Evolutionary conservation across 2,113 vertebrate genomes (phyloP), one percentile per base, ranked within the genome.

Genomic region (Calidris pygmaea): DNA sequence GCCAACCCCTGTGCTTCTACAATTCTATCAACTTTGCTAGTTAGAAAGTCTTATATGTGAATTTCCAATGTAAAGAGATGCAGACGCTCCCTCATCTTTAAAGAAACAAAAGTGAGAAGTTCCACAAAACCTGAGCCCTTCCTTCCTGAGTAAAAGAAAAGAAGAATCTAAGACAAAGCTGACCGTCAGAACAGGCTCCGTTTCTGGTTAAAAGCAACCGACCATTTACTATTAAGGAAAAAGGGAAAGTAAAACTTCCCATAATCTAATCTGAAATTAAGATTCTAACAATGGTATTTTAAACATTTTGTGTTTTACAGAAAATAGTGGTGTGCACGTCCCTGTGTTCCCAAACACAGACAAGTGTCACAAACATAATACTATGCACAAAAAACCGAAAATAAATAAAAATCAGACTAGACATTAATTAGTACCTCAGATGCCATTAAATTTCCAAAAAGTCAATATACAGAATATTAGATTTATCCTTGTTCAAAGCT

Each of bases 271-370:
- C 59, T n/a, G 52, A 86, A 81, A 20, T 48, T 11, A 2, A 4
- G 1, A 73, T 34, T 52, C 70, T 89, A 41, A 1, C 34, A 12
- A 5, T 6, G 7, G 14, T 19, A 22, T 5, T 72, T 3, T 3
- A 24, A 73, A 16, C 12, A 37, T 17, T n/a, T 35, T 8, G 27
- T 0, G 5, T 35, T 8, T 27, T 3, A 4, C 80, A 47, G 19
- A 12, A 18, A 50, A 27, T 0, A 24, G 16, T 0, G 15, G 10
- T 3, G 12, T 6, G 24, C 4, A 3, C 2, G 9, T 0, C 9
- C 12, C 34, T 1, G 0, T 4, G 41, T 0, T 70, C 62, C 85
- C 58, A 66, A 32, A 27, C 10, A 67, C 35, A 52, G 18, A n/a
- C 76, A 58, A 12, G 22, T 29, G 29, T 15, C 60, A 21, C 15